Evolutionary conservation across 2,797 vertebrate species (phyloP).

Genomic region (Oreochromis mossambicus): DNA sequence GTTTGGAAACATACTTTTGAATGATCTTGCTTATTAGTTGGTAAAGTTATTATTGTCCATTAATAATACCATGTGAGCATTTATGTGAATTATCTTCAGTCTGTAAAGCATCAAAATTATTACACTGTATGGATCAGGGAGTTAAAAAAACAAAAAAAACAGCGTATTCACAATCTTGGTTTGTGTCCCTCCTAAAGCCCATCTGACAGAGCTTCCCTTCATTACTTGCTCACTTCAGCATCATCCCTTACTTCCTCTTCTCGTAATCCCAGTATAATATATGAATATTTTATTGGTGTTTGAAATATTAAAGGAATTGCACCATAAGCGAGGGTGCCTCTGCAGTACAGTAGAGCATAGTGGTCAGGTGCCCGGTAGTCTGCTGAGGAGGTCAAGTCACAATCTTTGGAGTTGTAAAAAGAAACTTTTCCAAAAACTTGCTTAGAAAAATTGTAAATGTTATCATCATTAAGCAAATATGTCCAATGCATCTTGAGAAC

Average conservation of each 20-base stretch:
- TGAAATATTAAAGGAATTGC: constrained; percentile 89
- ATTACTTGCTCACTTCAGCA: neutral
- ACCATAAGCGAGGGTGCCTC: constrained; percentile 69
- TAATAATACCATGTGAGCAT: neutral
- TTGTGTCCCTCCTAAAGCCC: neutral
- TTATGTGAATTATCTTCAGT: neutral
- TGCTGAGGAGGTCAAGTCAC: constrained; percentile 9
- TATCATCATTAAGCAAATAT: neutral
- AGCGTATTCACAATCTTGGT: neutral
- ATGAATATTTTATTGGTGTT: constrained; percentile 92
- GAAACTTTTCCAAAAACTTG: neutral
- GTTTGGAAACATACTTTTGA: neutral
- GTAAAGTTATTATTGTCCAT: neutral
- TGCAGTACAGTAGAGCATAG: neutral
- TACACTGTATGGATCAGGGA: neutral
- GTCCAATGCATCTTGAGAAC: neutral
- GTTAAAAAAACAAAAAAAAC: neutral
- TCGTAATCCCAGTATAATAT: constrained; percentile 77
- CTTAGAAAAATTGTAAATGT: neutral
- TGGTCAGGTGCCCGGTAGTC: neutral
- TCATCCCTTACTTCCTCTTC: constrained; percentile 66
- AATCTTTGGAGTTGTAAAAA: neutral
- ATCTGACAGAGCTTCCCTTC: neutral
- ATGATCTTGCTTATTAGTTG: neutral
- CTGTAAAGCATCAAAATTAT: neutral